Evolutionary conservation across 2,797 vertebrate species (phyloP).

Genomic region (Orestias chungarensis): DNA sequence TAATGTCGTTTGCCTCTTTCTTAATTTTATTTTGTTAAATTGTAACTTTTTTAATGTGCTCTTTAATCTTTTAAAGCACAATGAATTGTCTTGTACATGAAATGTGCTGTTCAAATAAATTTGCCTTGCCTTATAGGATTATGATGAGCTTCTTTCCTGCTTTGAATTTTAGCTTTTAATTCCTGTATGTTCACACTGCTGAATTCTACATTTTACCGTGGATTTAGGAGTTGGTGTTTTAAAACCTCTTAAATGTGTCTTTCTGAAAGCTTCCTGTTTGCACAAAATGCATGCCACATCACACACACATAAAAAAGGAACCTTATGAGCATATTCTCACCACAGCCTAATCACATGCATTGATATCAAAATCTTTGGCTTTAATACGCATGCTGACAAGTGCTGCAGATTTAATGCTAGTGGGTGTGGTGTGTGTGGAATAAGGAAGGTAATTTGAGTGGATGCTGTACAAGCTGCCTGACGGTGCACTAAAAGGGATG

Average conservation of each 20-base stretch:
- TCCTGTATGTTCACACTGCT: background rate
- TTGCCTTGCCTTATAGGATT: background rate
- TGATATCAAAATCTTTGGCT: slow-evolving; percentile 34
- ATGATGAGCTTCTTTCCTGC: background rate
- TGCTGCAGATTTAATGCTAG: slow-evolving; percentile 46
- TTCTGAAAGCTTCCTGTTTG: background rate
- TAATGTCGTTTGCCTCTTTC: too few relatives aligned
- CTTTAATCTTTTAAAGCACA: too few relatives aligned
- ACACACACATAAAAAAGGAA: slow-evolving; percentile 5
- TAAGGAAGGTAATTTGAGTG: slow-evolving; percentile 56
- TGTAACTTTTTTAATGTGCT: too few relatives aligned
- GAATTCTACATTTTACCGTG: background rate
- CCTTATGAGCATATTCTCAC: slow-evolving; percentile 7
- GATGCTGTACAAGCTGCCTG: slow-evolving; percentile 53
- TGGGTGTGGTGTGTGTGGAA: slow-evolving; percentile 54
- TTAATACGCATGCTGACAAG: slow-evolving; percentile 14
- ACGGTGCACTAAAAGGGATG: slow-evolving; percentile 70
- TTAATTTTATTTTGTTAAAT: too few relatives aligned
- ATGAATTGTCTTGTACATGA: too few relatives aligned
- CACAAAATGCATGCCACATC: background rate
- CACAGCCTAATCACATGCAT: slow-evolving; percentile 15
- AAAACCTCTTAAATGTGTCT: background rate
- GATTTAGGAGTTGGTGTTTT: background rate
- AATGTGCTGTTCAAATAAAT: too few relatives aligned
- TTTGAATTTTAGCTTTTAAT: background rate